Conservation (phyloP, 1,140 invertebrate genomes). For the Alviniconcha marisindica region DNA sequence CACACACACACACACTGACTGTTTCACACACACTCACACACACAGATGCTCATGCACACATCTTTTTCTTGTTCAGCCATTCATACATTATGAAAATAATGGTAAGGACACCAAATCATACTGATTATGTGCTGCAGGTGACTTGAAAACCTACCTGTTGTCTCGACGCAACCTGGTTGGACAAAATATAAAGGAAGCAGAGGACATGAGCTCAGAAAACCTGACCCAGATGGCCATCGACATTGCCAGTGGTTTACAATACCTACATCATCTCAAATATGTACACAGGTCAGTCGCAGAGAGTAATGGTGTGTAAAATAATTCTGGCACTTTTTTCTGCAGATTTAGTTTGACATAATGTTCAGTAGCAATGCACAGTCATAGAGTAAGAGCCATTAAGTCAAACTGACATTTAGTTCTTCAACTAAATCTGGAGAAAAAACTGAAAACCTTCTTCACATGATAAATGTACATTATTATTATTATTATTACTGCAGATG, state of each 20-base stretch:
- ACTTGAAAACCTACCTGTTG: conserved; percentile 91
- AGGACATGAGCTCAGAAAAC: conserved; percentile 87
- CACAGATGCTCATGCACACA: not conserved
- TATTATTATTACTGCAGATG: no score
- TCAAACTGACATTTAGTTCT: no score
- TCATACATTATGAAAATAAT: no score
- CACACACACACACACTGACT: conserved; percentile 7
- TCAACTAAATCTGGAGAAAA: no score
- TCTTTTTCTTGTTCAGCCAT: no score
- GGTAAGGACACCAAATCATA: no score
- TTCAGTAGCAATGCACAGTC: no score
- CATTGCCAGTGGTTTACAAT: conserved; percentile 71
- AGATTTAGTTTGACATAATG: no score
- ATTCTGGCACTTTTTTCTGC: conserved; percentile 5
- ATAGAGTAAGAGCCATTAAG: no score
- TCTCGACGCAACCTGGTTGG: conserved; percentile 89
- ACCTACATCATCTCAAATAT: conserved; percentile 73
- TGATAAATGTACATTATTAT: no score
- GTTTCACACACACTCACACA: conserved; percentile 9
- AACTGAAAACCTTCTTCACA: no score
- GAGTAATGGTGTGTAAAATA: not conserved
- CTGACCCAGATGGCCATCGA: conserved; percentile 74
- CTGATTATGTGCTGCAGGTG: conserved; percentile 80
- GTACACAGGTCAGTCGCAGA: conserved; percentile 75
- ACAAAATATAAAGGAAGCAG: conserved; percentile 80